Evolutionary conservation across 1,140 invertebrate genomes (phyloP), one percentile per base, ranked within the genome.

Genomic region (Drosophila lini): DNA sequence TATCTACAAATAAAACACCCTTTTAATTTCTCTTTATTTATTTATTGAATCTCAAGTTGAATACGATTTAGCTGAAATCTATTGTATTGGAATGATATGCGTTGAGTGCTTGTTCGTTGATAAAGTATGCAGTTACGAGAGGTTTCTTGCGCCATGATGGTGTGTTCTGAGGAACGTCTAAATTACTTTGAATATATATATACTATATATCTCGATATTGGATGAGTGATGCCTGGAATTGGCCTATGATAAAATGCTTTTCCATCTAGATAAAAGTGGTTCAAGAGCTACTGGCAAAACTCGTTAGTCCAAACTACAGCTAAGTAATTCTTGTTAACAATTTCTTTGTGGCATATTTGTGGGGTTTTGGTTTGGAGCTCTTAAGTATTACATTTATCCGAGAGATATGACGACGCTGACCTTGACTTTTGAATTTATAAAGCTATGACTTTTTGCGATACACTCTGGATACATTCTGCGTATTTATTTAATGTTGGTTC

Each of bases 1-100:
- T n/a, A n/a, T 8, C 3, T 28, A 16, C 5, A 55, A 53, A n/a
- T 60, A 3, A 62, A 45, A 52, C 59, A 31, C 25, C 44, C 44
- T 10, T 31, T 9, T 5, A 34, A 25, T 62, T 62, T 57, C 60
- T 70, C 58, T 59, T 71, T 76, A 74, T 85, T 80, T 65, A 79
- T 85, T 86, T 86, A 86, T 86, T 79, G 57, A 80, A 80, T 88
- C 67, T 69, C 67, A 82, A 82, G 83, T 77, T 79, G 70, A 82
- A 73, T 86, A 65, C 79, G 79, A 86, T 78, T 77, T 86, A 75
- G 74, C 55, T 78, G 77, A 62, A 78, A 56, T 81, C 65, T 74
- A 47, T 52, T 70, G 48, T 58, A 74, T 59, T 64, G 57, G 68
- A 57, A 82, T 86, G 82, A 86, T 86, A 86, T 86, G 82, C 83